Evolutionary conservation across 2,888 invertebrate genomes (phyloP), one percentile per base, ranked within the genome.

Genomic region (Cinara cedri): DNA sequence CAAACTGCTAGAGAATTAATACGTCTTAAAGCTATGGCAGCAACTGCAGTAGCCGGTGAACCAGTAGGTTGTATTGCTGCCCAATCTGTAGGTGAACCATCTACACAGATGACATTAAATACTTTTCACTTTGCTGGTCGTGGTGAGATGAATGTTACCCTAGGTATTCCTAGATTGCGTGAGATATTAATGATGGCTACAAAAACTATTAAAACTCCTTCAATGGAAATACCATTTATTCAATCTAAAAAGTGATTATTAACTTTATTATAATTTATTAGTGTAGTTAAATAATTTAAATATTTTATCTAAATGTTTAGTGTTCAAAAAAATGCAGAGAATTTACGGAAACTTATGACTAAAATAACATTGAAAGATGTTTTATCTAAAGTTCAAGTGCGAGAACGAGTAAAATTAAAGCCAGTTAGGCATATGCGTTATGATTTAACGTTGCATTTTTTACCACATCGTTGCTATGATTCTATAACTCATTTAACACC

Each of bases 61-160:
- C 93, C 98, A 0, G 99, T 99, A 1, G 98, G 98, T 3, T 87
- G 98, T 24, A 86, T 99, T 82, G 98, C 99, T 16, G 98, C 98
- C 1, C 98, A 98, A 86, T 97, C 97, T 0, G 93, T 99, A 82
- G 99, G 99, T 81, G 99, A 99, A 87, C 99, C 99, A 0, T 98
- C 98, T 1, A 99, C 99, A 81, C 99, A 99, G 89, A 99, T 99
- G 99, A 99, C 99, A 84, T 87, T 99, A 85, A 99, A 99, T 86
- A 99, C 99, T 57, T 99, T 99, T 87, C 99, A 99, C 86, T 99
- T 99, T 86, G 99, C 99, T 84, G 99, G 99, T 85, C 92, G 98
- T 87, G 98, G 98, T 88, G 99, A 99, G 87, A 99, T 99, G 98
- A 99, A 99, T 88, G 98, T 99, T 0, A 99, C 99, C 0, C 89